Evolutionary conservation across 2,888 invertebrate genomes (phyloP).

Genomic region (Prionchulus punctatus): DNA sequence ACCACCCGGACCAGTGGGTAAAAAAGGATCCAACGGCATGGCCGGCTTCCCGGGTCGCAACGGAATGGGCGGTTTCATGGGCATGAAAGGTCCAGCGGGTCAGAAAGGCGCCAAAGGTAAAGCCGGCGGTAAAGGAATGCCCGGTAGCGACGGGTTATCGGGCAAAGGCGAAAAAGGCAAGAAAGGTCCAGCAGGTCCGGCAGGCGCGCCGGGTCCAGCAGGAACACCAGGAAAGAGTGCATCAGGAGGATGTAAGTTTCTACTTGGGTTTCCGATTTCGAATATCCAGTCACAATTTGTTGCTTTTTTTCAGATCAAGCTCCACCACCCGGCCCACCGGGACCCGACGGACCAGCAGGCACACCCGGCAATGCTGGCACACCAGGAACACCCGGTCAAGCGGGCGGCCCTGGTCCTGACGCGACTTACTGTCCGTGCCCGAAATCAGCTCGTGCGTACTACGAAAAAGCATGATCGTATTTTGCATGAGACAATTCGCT

Average conservation of each 20-base stretch:
- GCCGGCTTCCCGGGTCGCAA: neutral
- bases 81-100: neutral
- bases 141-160: neutral
- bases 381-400: neutral
- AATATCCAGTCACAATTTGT: neutral
- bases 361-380: neutral
- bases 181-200: neutral
- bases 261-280: too few relatives aligned
- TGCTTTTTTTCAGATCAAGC: neutral
- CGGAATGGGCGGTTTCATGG: neutral
- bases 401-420: slow-evolving; percentile 2
- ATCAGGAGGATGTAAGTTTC: neutral
- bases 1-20: neutral
- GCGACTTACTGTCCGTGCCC: slow-evolving; percentile 1
- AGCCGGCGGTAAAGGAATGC: slow-evolving; percentile 1
- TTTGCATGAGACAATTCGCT: too few relatives aligned
- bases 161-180: slow-evolving; percentile 1
- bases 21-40: slow-evolving; percentile 1
- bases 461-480: too few relatives aligned
- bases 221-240: neutral
- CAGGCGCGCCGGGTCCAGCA: neutral
- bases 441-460: neutral
- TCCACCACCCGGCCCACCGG: slow-evolving; percentile 1
- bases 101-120: neutral
- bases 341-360: slow-evolving; percentile 3